Conservation (phyloP, 37 sponge, comb jelly and placozoan genomes). For the Mnemiopsis leidyi region DNA sequence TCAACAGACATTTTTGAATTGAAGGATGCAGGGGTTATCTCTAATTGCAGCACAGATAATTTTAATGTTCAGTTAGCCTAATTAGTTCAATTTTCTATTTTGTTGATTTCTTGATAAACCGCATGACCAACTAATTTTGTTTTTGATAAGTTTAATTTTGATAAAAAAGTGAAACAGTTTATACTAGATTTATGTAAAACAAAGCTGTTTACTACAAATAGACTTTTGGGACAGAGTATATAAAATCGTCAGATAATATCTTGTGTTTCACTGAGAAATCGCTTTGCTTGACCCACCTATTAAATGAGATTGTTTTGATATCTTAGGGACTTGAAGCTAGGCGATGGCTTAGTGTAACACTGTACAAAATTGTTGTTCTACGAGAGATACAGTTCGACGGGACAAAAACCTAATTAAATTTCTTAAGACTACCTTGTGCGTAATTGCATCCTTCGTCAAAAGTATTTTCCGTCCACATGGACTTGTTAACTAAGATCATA, state of each 20-base stretch:
- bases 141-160: neutral
- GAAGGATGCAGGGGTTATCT: neutral
- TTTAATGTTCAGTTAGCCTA: neutral
- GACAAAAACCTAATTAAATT: no score
- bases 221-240: neutral
- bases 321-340: no score
- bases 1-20: constrained; percentile 4
- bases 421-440: no score
- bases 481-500: no score
- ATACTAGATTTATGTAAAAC: neutral
- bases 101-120: neutral
- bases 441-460: no score
- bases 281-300: no score
- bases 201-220: neutral
- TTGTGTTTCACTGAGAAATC: neutral
- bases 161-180: neutral
- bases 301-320: no score
- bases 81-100: neutral
- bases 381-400: neutral
- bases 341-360: no score
- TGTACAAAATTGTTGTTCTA: no score
- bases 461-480: no score
- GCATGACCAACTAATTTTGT: neutral
- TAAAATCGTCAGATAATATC: neutral
- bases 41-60: constrained; percentile 19